Evolutionary conservation across 2,888 invertebrate genomes (phyloP), one percentile per base, ranked within the genome.

Genomic region (Atethmia centrago): DNA sequence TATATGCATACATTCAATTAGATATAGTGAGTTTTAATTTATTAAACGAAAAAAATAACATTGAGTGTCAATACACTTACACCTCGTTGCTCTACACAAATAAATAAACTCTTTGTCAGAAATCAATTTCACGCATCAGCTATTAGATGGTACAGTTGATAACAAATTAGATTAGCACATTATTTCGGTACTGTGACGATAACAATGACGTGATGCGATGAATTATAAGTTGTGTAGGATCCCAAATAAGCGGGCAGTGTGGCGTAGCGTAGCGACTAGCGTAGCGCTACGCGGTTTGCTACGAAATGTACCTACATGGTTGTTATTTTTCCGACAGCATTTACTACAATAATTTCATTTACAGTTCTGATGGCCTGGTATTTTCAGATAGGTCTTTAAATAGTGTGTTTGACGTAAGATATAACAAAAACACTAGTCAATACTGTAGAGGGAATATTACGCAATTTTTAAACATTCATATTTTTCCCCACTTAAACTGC

Each of bases 71-170:
- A 62, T 74, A 56, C 10, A 12, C 25, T 63, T 36, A 49, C 31
- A 64, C 36, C 40, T 42, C 47, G 51, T 45, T 71, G 49, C 25
- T 8, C 45, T 14, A 9, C 5, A 67, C 64, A 80, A 65, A 77
- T 47, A 71, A 75, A 68, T 70, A 21, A 74, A 74, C 12, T 58
- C 72, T 79, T 87, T 81, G 84, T 84, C 40, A 74, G 66, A 87
- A 89, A 86, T 76, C 84, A 85, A 89, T 89, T 90, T 89, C 85
- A 88, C 79, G 88, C 87, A 71, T 74, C 80, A 76, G 36, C 25
- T 51, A 63, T 79, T 70, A 82, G 81, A 85, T 82, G 53, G 65
- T 65, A 53, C 64, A 28, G 49, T 42, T 28, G 84, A 86, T 85
- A 83, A 73, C 61, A 70, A 74, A 78, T 76, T 51, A 69, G 72